Percentiles rank a stretch among this genome's conserved stretches.
phyloP scores from a whole-genome alignment of 1,140 invertebrate genomes.

The Apis mellifera region Amel_HAv3.1 CM009932.2:5850501-5851000 shows the following conservation, averaged over 20 bases:
- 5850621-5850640: not conserved
- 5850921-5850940: too few species aligned
- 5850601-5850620: slow-evolving; percentile 9
- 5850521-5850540: slow-evolving; percentile 64
- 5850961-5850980: too few species aligned
- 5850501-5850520: slow-evolving; percentile 61
- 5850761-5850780: not conserved
- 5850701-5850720: not conserved
- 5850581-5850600: slow-evolving; percentile 66
- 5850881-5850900: too few species aligned
- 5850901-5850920: too few species aligned
- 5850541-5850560: slow-evolving; percentile 30
- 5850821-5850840: too few species aligned
- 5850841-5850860: too few species aligned
- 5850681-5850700: not conserved
- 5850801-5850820: too few species aligned
- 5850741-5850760: not conserved
- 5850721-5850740: not conserved
- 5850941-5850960: too few species aligned
- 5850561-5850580: slow-evolving; percentile 65
- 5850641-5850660: not conserved
- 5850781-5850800: not conserved
- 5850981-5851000: too few species aligned
- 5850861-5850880: too few species aligned
- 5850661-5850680: not conserved